Evolutionary conservation across 2,113 vertebrate genomes (phyloP), one percentile per base, ranked within the genome.

Genomic region (Chamaea fasciata): DNA sequence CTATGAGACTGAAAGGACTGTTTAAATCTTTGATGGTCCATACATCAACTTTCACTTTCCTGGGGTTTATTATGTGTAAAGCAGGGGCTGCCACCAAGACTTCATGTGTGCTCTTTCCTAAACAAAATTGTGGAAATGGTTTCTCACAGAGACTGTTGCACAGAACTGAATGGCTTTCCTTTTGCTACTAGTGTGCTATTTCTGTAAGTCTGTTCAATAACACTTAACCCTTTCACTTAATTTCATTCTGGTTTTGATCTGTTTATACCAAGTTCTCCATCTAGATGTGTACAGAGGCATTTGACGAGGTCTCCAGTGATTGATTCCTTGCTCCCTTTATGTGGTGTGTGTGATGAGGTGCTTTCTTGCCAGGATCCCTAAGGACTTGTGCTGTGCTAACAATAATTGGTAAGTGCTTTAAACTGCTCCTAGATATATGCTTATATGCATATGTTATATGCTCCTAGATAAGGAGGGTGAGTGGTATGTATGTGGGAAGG

Each of bases 371-470:
- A 16, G 37, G 13, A 30, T 84, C 41, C 44, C 46, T 19, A 44
- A 75, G 22, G 42, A 52, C 22, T 46, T 82, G 15, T 67, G 70
- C 46, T 2, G 4, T 70, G 8, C 26, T 83, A 39, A 31, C 62
- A 33, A 8, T 82, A 67, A n/a, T 4, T 70, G 15, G 3, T 20
- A 57, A 65, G 20, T 17, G 20, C 37, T 75, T 63, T 67, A 57
- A 81, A 49, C 24, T 65, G 37, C 46, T 87, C 21, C n/a, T n/a
- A n/a, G n/a, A n/a, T n/a, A n/a, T n/a, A n/a, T n/a, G n/a, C n/a
- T n/a, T n/a, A n/a, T n/a, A n/a, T n/a, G n/a, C 1, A 0, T 24
- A 16, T 74, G 11, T n/a, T 74, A 39, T 4, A 15, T 37, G 7
- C 8, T 67, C 4, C 23, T 75, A 57, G 8, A 13, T 80, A 42